Evolutionary conservation across 1,140 invertebrate species (phyloP).

Genomic region (Protaetia brevitarsis): DNA sequence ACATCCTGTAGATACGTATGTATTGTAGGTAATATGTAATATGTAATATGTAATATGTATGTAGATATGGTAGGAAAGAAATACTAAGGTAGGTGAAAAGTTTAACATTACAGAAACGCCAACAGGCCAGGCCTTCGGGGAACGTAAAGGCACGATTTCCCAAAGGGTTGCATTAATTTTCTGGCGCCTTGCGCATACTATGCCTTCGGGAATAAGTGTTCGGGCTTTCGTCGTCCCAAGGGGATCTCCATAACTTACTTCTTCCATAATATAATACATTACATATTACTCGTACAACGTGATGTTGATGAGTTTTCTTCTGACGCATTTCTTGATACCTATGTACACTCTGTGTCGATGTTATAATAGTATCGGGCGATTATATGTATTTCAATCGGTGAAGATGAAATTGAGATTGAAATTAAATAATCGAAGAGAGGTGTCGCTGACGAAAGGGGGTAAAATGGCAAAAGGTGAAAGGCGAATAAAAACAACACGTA

Average conservation of each 20-base stretch:
- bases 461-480: too few relatives aligned
- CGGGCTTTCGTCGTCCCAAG: conserved; percentile 36
- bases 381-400: too few relatives aligned
- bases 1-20: too few relatives aligned
- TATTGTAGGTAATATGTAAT: too few relatives aligned
- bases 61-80: conserved; percentile 26
- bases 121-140: conserved; percentile 41
- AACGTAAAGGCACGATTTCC: conserved; percentile 58
- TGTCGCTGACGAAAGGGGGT: too few relatives aligned
- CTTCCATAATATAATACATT: conserved; percentile 39
- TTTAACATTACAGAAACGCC: conserved; percentile 37
- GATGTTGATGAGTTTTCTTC: background rate
- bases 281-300: conserved; percentile 32
- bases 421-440: too few relatives aligned
- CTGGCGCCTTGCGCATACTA: conserved; percentile 68
- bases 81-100: conserved; percentile 34
- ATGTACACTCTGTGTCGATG: too few relatives aligned
- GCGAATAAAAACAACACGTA: too few relatives aligned
- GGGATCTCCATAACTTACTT: conserved; percentile 43
- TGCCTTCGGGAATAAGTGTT: conserved; percentile 53
- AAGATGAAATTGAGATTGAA: too few relatives aligned
- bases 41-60: too few relatives aligned
- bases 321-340: too few relatives aligned
- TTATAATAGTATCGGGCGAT: too few relatives aligned
- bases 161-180: conserved; percentile 65